Evolutionary conservation across 2,888 invertebrate genomes (phyloP), one percentile per base, ranked within the genome.

Genomic region (Lypha dubia): DNA sequence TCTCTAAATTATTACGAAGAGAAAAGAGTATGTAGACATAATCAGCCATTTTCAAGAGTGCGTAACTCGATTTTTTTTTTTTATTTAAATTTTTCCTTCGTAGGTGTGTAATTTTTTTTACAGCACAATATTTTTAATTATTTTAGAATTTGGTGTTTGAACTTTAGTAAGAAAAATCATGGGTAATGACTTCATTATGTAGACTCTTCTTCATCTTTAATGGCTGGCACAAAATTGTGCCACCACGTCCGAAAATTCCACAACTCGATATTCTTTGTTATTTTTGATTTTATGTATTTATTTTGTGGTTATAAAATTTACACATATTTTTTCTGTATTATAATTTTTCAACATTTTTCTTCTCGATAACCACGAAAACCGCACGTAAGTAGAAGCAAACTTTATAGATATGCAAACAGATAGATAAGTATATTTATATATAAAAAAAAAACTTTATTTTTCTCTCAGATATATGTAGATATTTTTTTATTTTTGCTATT

Each of bases 371-470:
- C 77, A 84, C 81, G 65, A 74, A 58, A 77, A 74, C 46, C 73
- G 56, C 68, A 77, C 41, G 74, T 83, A 83, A 68, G 74, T 63
- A 83, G 79, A 79, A 32, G 79, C 62, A 76, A 70, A 53, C 67
- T 67, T n/a, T 79, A 65, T 65, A 63, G 63, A 65, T 79, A 71
- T 73, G 62, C 56, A 32, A 56, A 46, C 38, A 49, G 51, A 74
- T 62, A 68, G 32, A 73, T 51, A 77, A 2, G 46, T 35, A 58
- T 53, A 74, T 41, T n/a, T n/a, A n/a, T n/a, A n/a, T n/a, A n/a
- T n/a, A n/a, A n/a, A n/a, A n/a, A 58, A 28, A 53, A 60, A 60
- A 68, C 49, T 20, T 88, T 88, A 88, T 87, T 85, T 87, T 87
- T 84, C 77, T 85, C 81, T 87, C 60, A 75, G 73, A 73, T 83